These are phyloP conservation scores for Pandemis corylana DNA, from an alignment of 2,888 invertebrate genomes.

Conservation along the genomic window DNA sequence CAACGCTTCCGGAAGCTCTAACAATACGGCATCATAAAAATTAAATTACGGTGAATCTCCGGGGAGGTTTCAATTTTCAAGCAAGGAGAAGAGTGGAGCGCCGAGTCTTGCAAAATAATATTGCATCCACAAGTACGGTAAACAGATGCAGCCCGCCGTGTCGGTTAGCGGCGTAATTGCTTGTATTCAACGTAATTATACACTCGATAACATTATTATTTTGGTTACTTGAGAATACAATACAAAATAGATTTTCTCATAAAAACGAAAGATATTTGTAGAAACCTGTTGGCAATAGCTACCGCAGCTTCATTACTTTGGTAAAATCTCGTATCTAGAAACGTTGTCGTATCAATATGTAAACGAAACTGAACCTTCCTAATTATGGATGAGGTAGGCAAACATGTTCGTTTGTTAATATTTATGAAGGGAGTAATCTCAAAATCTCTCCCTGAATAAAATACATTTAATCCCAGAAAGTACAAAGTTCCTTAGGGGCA, in stretches of 20 bases:
- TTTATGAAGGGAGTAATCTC: no score
- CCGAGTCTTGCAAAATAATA: constrained; percentile 69
- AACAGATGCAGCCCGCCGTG: constrained; percentile 37
- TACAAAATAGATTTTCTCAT: background rate
- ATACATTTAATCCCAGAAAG: no score
- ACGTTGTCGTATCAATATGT: no score
- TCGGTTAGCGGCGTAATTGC: constrained; percentile 35
- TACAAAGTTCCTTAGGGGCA: no score
- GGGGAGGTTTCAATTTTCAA: constrained; percentile 75
- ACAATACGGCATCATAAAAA: constrained; percentile 77
- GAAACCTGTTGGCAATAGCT: no score
- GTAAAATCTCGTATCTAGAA: no score
- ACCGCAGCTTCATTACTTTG: no score
- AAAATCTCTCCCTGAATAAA: no score
- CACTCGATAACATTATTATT: constrained; percentile 10
- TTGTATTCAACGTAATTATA: constrained; percentile 19
- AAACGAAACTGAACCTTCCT: no score
- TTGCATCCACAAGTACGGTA: constrained; percentile 52
- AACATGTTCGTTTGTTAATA: no score
- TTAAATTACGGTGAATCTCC: constrained; percentile 76
- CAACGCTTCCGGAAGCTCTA: constrained; percentile 64
- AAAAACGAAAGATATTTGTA: background rate
- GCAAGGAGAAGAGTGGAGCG: constrained; percentile 63
- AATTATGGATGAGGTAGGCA: no score
- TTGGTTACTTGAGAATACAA: background rate